Evolutionary conservation across 2,888 invertebrate genomes (phyloP).

Genomic region (Saturnia pavonia): DNA sequence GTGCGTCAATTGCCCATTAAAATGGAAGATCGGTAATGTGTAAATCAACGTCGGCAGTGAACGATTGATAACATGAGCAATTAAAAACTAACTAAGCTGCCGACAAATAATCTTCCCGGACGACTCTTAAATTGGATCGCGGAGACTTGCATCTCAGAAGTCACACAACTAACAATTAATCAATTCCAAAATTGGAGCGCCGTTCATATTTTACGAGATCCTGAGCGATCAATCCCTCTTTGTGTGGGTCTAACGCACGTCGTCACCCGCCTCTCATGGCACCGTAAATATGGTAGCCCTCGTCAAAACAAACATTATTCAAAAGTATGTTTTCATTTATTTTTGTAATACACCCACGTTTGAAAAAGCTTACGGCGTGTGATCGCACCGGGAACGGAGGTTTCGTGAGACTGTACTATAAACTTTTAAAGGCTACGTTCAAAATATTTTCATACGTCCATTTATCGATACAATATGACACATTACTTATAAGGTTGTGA

Average conservation of each 20-base stretch:
- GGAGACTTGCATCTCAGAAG: constrained; percentile 49
- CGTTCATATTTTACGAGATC: constrained; percentile 68
- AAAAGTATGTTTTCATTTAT: constrained; percentile 73
- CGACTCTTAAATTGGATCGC: constrained; percentile 62
- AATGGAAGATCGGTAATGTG: constrained; percentile 40
- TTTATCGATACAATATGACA: constrained; percentile 33
- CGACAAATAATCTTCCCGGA: constrained; percentile 59
- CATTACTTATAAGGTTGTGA: constrained; percentile 20
- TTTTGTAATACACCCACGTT: constrained; percentile 71
- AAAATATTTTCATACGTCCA: constrained; percentile 48
- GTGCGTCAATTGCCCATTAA: constrained; percentile 41
- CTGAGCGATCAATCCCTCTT: constrained; percentile 70
- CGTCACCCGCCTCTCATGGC: constrained; percentile 56
- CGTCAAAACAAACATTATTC: constrained; percentile 77
- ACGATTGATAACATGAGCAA: constrained; percentile 58
- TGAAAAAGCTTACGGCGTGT: constrained; percentile 58
- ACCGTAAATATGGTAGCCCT: constrained; percentile 63
- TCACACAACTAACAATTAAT: constrained; percentile 72
- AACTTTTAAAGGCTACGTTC: constrained; percentile 47
- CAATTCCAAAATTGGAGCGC: constrained; percentile 71
- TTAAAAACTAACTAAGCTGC: constrained; percentile 57
- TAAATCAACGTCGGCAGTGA: constrained; percentile 51
- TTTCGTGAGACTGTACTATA: constrained; percentile 59
- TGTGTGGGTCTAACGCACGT: constrained; percentile 75
- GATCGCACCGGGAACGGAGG: constrained; percentile 53